phyloP scores from a whole-genome alignment of 2,888 invertebrate genomes.

The Morpho helenor region DNA sequence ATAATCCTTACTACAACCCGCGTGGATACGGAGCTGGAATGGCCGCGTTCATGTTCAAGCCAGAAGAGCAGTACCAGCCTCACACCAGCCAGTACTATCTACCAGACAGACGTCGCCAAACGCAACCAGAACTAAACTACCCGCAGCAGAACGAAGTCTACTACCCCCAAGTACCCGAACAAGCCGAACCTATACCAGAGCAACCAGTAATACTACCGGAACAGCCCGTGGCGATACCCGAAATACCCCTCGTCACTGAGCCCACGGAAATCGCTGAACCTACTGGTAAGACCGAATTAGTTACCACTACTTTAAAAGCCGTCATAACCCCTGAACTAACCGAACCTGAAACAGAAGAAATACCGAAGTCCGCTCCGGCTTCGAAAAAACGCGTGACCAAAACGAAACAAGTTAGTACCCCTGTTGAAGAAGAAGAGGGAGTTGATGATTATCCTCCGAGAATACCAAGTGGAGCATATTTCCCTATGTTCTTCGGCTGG shows the following conservation, averaged over 20 bases:
- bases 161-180: conserved; percentile 41
- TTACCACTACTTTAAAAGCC: conserved; percentile 50
- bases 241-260: conserved; percentile 43
- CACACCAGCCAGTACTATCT: conserved; percentile 62
- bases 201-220: conserved; percentile 29
- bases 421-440: conserved; percentile 72
- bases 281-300: conserved; percentile 51
- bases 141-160: conserved; percentile 67
- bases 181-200: conserved; percentile 37
- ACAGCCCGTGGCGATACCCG: conserved; percentile 30
- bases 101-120: conserved; percentile 64
- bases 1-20: conserved; percentile 63
- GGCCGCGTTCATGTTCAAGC: conserved; percentile 66
- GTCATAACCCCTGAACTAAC: conserved; percentile 48
- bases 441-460: conserved; percentile 69
- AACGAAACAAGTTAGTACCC: conserved; percentile 60
- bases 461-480: conserved; percentile 78
- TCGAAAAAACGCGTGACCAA: conserved; percentile 55
- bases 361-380: conserved; percentile 41
- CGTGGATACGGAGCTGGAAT: conserved; percentile 52
- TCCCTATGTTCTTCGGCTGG: conserved; percentile 82
- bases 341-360: conserved; percentile 60
- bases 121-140: conserved; percentile 49
- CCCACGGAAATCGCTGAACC: conserved; percentile 49
- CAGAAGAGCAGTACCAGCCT: conserved; percentile 41